These are phyloP conservation scores for Trachelus tabidus DNA, from an alignment of 2,888 invertebrate species.

Conservation along the genomic window DNA sequence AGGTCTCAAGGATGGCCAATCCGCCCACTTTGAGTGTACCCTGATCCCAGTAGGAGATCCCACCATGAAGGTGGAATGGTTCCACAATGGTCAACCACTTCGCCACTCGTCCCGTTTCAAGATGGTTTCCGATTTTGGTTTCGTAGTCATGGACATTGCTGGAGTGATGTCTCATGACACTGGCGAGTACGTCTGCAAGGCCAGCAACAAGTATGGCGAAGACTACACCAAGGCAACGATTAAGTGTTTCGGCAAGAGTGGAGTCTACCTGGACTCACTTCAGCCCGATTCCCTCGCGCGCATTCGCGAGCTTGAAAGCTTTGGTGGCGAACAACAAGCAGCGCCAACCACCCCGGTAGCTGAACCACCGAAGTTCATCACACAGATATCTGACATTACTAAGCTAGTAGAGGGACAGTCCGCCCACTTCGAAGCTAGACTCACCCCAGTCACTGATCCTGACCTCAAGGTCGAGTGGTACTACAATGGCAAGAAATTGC, in stretches of 20 bases:
- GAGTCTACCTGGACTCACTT: conserved; percentile 88
- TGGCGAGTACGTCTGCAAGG: conserved; percentile 93
- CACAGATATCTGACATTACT: conserved; percentile 85
- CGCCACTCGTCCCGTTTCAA: conserved; percentile 91
- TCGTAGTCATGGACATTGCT: conserved; percentile 94
- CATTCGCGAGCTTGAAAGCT: conserved; percentile 86
- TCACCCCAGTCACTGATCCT: conserved; percentile 95
- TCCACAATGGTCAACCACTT: conserved; percentile 91
- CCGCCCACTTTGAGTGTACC: conserved; percentile 95
- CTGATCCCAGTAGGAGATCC: conserved; percentile 95
- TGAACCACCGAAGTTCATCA: conserved; percentile 90
- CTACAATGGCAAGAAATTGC: conserved; percentile 91
- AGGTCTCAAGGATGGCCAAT: conserved; percentile 90
- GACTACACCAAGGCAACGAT: conserved; percentile 89
- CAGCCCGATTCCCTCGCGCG: conserved; percentile 91
- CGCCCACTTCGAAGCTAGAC: conserved; percentile 91
- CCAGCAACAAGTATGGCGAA: conserved; percentile 91
- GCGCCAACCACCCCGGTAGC: conserved; percentile 75
- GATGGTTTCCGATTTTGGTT: conserved; percentile 94
- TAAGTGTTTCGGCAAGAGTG: conserved; percentile 84
- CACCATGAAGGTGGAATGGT: conserved; percentile 95
- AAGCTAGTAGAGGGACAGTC: conserved; percentile 94
- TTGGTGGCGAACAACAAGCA: conserved; percentile 73
- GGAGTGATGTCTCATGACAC: conserved; percentile 93
- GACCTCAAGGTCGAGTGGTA: conserved; percentile 96